A percentile compares a stretch with the other conserved stretches of the same genome.
phyloP scores from a whole-genome alignment of 2,888 invertebrate genomes.

The Muscina levida region DNA sequence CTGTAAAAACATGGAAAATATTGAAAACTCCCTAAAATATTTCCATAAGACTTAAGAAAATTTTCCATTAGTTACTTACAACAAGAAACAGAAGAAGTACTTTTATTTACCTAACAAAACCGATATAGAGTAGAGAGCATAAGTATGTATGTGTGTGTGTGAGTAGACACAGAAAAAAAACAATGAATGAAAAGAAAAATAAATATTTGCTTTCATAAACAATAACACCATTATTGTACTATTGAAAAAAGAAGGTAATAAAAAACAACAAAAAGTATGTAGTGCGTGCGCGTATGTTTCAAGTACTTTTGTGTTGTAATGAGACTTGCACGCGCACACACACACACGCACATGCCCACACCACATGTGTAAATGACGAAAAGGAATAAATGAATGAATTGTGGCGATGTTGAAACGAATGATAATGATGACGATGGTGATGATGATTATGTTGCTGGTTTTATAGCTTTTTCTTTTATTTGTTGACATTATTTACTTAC shows the following conservation, averaged over 20 bases:
- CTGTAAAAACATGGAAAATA: no score
- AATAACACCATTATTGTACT: slow-evolving; percentile 9
- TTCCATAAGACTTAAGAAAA: no score
- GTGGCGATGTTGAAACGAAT: not conserved
- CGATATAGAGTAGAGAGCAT: not conserved
- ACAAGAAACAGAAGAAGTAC: no score
- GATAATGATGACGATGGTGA: not conserved
- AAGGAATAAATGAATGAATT: not conserved
- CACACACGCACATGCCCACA: not conserved
- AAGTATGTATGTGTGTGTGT: no score
- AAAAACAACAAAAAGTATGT: slow-evolving; percentile 37
- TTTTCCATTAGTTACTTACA: no score
- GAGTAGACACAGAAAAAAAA: not conserved
- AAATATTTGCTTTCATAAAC: slow-evolving; percentile 32
- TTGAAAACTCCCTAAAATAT: no score
- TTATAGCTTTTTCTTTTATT: not conserved
- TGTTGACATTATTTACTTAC: slow-evolving; percentile 33
- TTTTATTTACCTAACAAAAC: no score
- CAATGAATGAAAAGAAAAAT: slow-evolving; percentile 2
- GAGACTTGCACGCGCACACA: not conserved
- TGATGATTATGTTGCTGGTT: not conserved
- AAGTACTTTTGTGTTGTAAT: slow-evolving; percentile 21
- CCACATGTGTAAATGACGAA: not conserved
- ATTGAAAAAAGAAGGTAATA: slow-evolving; percentile 31
- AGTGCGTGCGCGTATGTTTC: slow-evolving; percentile 42